phyloP scores from a whole-genome alignment of 2,113 vertebrate genomes.

The Anguilla japonica region DNA sequence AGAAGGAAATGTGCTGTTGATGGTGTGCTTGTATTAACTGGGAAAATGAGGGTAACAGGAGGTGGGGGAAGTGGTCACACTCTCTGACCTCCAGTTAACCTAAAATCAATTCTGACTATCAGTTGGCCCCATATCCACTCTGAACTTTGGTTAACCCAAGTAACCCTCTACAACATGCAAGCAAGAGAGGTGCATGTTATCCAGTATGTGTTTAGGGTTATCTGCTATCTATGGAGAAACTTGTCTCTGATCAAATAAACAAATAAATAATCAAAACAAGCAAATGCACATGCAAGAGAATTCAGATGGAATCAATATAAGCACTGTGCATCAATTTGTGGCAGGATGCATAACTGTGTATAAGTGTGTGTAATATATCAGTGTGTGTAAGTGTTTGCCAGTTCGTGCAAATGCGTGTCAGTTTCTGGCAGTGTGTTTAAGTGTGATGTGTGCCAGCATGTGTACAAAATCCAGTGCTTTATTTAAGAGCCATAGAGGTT shows the following conservation, averaged over 20 bases:
- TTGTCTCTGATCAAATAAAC: too few relatives aligned
- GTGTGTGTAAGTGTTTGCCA: neutral
- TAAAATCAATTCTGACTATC: neutral
- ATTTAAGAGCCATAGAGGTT: neutral
- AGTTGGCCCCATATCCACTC: neutral
- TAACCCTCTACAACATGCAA: neutral
- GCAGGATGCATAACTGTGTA: neutral
- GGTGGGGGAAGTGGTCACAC: too few relatives aligned
- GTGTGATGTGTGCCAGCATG: neutral
- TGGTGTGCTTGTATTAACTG: too few relatives aligned
- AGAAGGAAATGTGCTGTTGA: too few relatives aligned
- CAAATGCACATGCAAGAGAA: neutral
- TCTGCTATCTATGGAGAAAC: neutral
- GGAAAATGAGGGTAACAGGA: too few relatives aligned
- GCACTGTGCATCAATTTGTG: neutral
- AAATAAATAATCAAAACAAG: neutral
- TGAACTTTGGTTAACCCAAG: neutral
- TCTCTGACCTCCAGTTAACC: neutral
- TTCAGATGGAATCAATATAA: too few relatives aligned
- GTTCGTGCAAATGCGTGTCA: neutral
- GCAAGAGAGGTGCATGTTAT: neutral
- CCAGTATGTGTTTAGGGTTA: neutral
- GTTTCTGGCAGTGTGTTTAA: neutral
- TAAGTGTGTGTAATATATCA: neutral
- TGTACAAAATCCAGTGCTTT: neutral